These are phyloP conservation scores for Agraylea sexmaculata DNA, from an alignment of 1,140 invertebrate genomes.

Conservation along the genomic window DNA sequence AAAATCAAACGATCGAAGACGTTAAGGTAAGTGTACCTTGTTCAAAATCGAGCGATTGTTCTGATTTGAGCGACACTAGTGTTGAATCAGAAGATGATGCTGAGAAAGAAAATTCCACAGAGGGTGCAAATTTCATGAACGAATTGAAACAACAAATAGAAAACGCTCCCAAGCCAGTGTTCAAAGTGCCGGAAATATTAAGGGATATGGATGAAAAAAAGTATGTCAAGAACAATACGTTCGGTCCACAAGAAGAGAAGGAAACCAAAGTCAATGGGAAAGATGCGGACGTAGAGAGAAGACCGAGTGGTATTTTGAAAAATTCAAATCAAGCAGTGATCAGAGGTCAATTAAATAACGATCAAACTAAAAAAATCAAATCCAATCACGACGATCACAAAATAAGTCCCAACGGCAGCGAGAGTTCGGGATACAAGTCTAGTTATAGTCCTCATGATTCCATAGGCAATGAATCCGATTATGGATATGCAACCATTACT, in stretches of 20 bases:
- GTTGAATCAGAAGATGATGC: slow-evolving; percentile 10
- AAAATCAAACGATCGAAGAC: slow-evolving; percentile 25
- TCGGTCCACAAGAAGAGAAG: background rate
- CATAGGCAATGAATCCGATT: slow-evolving; percentile 45
- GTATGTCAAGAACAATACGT: slow-evolving; percentile 9
- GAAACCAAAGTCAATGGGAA: slow-evolving; percentile 6
- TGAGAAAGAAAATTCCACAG: slow-evolving; percentile 11
- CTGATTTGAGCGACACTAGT: slow-evolving; percentile 10
- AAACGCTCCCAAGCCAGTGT: slow-evolving; percentile 7
- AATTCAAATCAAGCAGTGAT: slow-evolving; percentile 19
- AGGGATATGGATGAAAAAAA: slow-evolving; percentile 14
- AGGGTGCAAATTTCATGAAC: slow-evolving; percentile 18
- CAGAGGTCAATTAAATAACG: slow-evolving; percentile 9
- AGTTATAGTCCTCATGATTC: slow-evolving; percentile 33
- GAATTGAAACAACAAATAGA: slow-evolving; percentile 15
- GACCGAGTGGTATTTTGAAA: slow-evolving; percentile 25
- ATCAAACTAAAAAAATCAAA: slow-evolving; percentile 8
- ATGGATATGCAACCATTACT: slow-evolving; percentile 41
- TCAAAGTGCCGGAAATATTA: slow-evolving; percentile 1
- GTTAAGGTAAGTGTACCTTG: no score
- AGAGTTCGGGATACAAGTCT: slow-evolving; percentile 46
- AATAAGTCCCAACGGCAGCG: slow-evolving; percentile 37
- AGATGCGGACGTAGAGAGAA: slow-evolving; percentile 14
- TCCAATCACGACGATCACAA: slow-evolving; percentile 4
- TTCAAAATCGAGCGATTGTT: no score